These are phyloP conservation scores for Axea sp. DNA, from an alignment of 2,888 invertebrate species.

Conservation along the genomic window DNA sequence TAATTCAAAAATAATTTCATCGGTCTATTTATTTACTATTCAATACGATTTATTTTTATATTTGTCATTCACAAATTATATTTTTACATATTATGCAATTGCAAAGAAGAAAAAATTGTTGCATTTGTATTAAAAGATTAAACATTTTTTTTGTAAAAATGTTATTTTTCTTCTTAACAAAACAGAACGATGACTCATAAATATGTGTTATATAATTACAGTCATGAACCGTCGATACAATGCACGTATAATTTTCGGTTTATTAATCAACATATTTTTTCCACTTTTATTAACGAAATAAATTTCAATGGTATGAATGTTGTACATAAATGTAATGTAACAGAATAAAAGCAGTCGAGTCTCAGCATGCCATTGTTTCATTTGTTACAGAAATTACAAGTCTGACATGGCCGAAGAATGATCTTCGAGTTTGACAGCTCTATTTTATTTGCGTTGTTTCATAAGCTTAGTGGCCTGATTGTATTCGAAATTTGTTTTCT, in stretches of 20 bases:
- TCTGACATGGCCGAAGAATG: slow-evolving; percentile 19
- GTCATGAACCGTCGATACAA: slow-evolving; percentile 21
- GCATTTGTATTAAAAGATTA: too few relatives aligned
- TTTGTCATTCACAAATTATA: too few relatives aligned
- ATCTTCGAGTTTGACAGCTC: slow-evolving; percentile 34
- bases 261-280: slow-evolving; percentile 32
- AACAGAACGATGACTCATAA: too few relatives aligned
- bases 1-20: too few relatives aligned
- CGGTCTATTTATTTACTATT: too few relatives aligned
- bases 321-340: slow-evolving; percentile 44
- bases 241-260: slow-evolving; percentile 21
- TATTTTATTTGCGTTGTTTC: slow-evolving; percentile 45
- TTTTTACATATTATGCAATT: too few relatives aligned
- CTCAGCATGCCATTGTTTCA: slow-evolving; percentile 37
- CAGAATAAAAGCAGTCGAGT: slow-evolving; percentile 40
- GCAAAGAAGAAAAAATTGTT: too few relatives aligned
- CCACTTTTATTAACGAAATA: slow-evolving; percentile 2
- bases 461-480: slow-evolving; percentile 6
- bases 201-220: too few relatives aligned
- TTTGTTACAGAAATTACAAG: slow-evolving; percentile 48
- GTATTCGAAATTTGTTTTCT: neutral
- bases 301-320: slow-evolving; percentile 8
- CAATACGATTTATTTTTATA: too few relatives aligned
- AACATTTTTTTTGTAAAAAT: too few relatives aligned
- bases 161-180: too few relatives aligned